Evolutionary conservation across 2,888 invertebrate species (phyloP).

Genomic region (Lumbricus terrestris): DNA sequence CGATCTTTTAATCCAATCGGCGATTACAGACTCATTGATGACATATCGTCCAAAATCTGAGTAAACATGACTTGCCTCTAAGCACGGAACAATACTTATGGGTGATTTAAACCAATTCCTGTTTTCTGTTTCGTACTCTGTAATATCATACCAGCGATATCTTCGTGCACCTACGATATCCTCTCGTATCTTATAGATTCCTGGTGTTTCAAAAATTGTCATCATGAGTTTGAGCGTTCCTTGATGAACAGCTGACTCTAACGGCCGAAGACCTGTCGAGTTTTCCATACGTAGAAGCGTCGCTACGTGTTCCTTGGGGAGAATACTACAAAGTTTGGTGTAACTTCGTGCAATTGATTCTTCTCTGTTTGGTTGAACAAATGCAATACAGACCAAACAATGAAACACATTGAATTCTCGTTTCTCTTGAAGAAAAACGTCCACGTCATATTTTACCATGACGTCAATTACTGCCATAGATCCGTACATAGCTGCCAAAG

Average conservation of each 20-base stretch:
- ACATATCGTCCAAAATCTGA: neutral
- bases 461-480: neutral
- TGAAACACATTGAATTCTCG: neutral
- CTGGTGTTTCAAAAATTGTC: constrained; percentile 16
- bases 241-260: constrained; percentile 10
- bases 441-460: constrained; percentile 12
- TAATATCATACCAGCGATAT: constrained; percentile 15
- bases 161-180: neutral
- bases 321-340: neutral
- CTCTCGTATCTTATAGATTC: constrained; percentile 7
- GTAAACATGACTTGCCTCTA: neutral
- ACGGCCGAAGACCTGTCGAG: neutral
- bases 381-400: neutral
- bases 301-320: neutral
- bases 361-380: neutral
- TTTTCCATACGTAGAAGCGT: constrained; percentile 14
- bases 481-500: neutral
- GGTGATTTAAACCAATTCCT: neutral
- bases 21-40: neutral
- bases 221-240: neutral
- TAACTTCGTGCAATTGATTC: neutral
- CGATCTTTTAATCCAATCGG: neutral
- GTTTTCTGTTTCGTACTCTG: constrained; percentile 12
- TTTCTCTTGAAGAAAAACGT: neutral
- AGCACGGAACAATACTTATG: neutral